These are phyloP conservation scores for Melanocharis versteri DNA, from an alignment of 2,113 vertebrate species.

Conservation along the genomic window DNA sequence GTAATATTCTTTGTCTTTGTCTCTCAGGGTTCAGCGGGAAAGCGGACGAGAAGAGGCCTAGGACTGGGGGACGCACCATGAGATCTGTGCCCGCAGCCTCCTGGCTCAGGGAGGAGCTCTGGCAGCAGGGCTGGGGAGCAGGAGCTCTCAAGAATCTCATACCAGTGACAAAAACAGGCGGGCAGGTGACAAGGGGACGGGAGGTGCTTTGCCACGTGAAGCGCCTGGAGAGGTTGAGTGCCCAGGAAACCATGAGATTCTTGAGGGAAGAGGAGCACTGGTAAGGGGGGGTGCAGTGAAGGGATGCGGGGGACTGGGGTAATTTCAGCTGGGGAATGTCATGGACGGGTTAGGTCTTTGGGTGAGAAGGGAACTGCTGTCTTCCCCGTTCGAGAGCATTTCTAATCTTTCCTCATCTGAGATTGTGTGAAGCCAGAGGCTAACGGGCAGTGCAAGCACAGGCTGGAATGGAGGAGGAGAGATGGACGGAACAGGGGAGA, in stretches of 20 bases:
- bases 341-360: neutral
- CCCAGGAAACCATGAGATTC: neutral
- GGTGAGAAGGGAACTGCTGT: conserved; percentile 2
- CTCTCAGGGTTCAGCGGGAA: conserved; percentile 1
- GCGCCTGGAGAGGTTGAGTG: neutral
- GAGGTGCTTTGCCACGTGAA: neutral
- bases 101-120: neutral
- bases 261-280: neutral
- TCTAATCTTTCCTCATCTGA: conserved; percentile 53
- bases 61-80: neutral
- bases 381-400: conserved; percentile 18
- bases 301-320: neutral
- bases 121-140: neutral
- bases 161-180: neutral
- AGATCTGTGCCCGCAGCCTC: neutral
- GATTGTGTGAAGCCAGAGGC: conserved; percentile 58
- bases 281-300: neutral
- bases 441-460: conserved; percentile 51
- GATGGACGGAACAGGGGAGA: conserved; percentile 39
- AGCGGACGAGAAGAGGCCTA: neutral
- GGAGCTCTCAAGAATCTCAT: neutral
- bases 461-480: conserved; percentile 55
- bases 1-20: neutral
- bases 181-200: neutral
- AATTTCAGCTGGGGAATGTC: neutral